Conservation (phyloP, 1,140 invertebrate genomes). For the Cyrtorhinus lividipennis region DNA sequence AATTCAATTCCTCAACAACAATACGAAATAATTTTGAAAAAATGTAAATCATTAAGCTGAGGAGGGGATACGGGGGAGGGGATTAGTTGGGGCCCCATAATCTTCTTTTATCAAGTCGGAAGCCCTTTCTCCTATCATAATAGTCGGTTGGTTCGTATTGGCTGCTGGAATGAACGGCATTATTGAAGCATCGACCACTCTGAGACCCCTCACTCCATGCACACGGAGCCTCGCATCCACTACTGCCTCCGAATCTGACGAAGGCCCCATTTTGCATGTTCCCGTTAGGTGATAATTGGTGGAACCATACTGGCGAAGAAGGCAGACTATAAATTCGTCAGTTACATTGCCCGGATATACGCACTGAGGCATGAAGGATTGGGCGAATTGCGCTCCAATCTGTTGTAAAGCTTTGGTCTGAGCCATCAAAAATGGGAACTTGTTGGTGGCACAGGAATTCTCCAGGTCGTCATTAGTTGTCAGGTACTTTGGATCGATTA, state of each 20-base stretch:
- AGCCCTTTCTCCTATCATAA: slow-evolving; percentile 31
- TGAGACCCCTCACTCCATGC: slow-evolving; percentile 22
- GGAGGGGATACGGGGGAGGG: background rate
- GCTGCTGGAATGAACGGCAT: slow-evolving; percentile 31
- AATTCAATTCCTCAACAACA: no score
- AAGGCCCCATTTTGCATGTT: slow-evolving; percentile 52
- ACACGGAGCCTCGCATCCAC: slow-evolving; percentile 44
- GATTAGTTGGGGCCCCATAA: background rate
- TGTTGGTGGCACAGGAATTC: slow-evolving; percentile 28
- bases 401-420: slow-evolving; percentile 35
- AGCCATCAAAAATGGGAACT: background rate
- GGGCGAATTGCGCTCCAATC: slow-evolving; percentile 23
- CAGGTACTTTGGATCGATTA: slow-evolving; percentile 53
- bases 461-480: slow-evolving; percentile 34
- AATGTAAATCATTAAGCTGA: no score
- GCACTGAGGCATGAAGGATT: background rate
- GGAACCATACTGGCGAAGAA: slow-evolving; percentile 34
- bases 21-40: no score
- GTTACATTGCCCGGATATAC: background rate
- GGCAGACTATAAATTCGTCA: slow-evolving; percentile 26
- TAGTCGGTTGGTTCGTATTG: slow-evolving; percentile 29
- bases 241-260: slow-evolving; percentile 54
- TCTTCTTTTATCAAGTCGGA: slow-evolving; percentile 27
- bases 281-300: slow-evolving; percentile 56
- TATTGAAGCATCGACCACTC: slow-evolving; percentile 33